phyloP scores from a whole-genome alignment of 2,888 invertebrate species.

The Spatulosminthurus flaviceps region DNA sequence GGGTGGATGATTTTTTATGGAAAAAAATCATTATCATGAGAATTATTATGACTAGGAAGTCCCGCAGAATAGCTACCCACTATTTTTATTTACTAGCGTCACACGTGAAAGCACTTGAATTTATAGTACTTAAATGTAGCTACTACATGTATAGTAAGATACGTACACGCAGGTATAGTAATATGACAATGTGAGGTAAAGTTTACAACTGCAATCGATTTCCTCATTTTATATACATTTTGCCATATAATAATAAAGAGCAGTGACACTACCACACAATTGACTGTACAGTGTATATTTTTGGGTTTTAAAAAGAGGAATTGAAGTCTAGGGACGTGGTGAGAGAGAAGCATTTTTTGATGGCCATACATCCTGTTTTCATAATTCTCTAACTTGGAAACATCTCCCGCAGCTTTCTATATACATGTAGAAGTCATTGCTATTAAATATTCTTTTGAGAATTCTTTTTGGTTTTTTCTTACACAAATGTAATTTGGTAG shows the following conservation, averaged over 20 bases:
- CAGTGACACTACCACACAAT: too few relatives aligned
- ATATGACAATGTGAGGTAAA: too few relatives aligned
- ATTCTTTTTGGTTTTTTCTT: too few relatives aligned
- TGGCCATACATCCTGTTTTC: conserved; percentile 21
- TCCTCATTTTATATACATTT: background rate
- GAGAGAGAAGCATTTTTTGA: background rate
- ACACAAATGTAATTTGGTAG: too few relatives aligned
- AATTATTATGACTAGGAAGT: background rate
- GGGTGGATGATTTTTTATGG: background rate
- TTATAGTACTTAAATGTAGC: background rate
- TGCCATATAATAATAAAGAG: too few relatives aligned
- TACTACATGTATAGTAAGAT: too few relatives aligned
- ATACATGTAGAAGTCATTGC: too few relatives aligned
- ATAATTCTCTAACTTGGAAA: background rate
- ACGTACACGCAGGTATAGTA: too few relatives aligned
- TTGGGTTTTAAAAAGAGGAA: too few relatives aligned
- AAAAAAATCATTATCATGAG: background rate
- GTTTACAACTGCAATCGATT: background rate
- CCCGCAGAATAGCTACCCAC: conserved; percentile 14
- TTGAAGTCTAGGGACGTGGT: too few relatives aligned
- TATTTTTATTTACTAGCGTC: background rate
- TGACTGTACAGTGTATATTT: too few relatives aligned
- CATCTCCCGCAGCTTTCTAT: conserved; percentile 8
- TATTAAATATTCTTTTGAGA: too few relatives aligned
- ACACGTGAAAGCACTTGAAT: background rate